phyloP scores from a whole-genome alignment of 2,888 invertebrate genomes.

The Ceraclea dissimilis region DNA sequence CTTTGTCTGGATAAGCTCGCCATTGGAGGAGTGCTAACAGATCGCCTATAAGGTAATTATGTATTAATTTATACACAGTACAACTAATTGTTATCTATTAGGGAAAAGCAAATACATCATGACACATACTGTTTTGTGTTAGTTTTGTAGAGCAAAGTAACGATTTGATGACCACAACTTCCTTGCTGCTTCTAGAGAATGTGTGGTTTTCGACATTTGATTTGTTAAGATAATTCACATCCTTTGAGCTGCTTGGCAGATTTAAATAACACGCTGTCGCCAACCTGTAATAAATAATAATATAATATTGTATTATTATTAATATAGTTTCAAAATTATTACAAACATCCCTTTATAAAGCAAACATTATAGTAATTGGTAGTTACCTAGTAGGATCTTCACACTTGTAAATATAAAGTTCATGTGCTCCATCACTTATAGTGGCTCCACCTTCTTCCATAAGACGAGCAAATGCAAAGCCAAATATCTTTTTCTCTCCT shows the following conservation, averaged over 20 bases:
- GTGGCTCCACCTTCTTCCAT: constrained; percentile 91
- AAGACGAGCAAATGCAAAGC: constrained; percentile 82
- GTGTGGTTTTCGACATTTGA: constrained; percentile 28
- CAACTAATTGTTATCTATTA: neutral
- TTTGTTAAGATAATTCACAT: constrained; percentile 30
- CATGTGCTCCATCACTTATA: constrained; percentile 78
- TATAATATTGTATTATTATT: too few species aligned
- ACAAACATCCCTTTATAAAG: too few species aligned
- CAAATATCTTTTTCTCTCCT: constrained; percentile 83
- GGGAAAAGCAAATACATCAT: neutral
- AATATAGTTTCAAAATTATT: too few species aligned
- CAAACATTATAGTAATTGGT: too few species aligned
- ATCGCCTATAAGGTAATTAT: constrained; percentile 53
- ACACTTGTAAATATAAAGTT: constrained; percentile 88
- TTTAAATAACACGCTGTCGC: constrained; percentile 53
- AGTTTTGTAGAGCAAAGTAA: constrained; percentile 92
- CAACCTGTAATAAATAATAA: constrained; percentile 34
- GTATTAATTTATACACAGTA: neutral
- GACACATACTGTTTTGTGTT: constrained; percentile 75
- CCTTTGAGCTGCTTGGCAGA: constrained; percentile 55
- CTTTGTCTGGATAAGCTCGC: constrained; percentile 82
- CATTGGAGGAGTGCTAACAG: constrained; percentile 82
- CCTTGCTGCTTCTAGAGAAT: constrained; percentile 74
- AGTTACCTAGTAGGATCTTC: constrained; percentile 66
- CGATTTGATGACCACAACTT: constrained; percentile 74